Evolutionary conservation across 2,888 invertebrate genomes (phyloP).

Genomic region (Leptinotarsa tumamoca): DNA sequence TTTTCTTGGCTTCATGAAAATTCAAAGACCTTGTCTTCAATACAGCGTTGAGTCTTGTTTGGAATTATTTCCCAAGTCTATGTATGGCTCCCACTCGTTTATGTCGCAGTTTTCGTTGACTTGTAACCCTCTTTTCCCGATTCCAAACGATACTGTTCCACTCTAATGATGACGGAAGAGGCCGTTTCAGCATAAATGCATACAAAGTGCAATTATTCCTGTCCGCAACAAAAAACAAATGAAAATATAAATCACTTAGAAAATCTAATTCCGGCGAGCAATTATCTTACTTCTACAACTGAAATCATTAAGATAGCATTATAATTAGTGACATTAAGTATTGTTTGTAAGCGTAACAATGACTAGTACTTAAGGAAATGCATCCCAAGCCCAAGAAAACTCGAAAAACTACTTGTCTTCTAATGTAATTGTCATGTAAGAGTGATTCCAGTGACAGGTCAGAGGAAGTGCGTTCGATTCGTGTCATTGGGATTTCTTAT

Average conservation of each 20-base stretch:
- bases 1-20: no score
- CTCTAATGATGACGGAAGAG: slow-evolving; percentile 11
- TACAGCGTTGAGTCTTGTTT: no score
- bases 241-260: slow-evolving; percentile 46
- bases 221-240: slow-evolving; percentile 30
- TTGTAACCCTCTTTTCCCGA: slow-evolving; percentile 25
- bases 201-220: slow-evolving; percentile 36
- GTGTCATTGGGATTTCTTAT: slow-evolving; percentile 34
- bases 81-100: slow-evolving; percentile 34
- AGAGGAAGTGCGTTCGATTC: slow-evolving; percentile 49
- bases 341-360: slow-evolving; percentile 53
- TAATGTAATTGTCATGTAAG: slow-evolving; percentile 61
- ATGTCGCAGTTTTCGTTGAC: slow-evolving; percentile 31
- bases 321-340: slow-evolving; percentile 54
- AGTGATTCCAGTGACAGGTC: slow-evolving; percentile 45
- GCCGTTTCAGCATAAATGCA: slow-evolving; percentile 28
- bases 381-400: slow-evolving; percentile 53
- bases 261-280: slow-evolving; percentile 43
- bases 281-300: slow-evolving; percentile 46
- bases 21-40: no score
- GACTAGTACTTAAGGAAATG: slow-evolving; percentile 57
- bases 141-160: slow-evolving; percentile 23
- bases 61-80: not conserved
- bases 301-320: slow-evolving; percentile 52
- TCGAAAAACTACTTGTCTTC: slow-evolving; percentile 59